phyloP scores from a whole-genome alignment of 2,797 vertebrate species.

The Champsocephalus gunnari region DNA sequence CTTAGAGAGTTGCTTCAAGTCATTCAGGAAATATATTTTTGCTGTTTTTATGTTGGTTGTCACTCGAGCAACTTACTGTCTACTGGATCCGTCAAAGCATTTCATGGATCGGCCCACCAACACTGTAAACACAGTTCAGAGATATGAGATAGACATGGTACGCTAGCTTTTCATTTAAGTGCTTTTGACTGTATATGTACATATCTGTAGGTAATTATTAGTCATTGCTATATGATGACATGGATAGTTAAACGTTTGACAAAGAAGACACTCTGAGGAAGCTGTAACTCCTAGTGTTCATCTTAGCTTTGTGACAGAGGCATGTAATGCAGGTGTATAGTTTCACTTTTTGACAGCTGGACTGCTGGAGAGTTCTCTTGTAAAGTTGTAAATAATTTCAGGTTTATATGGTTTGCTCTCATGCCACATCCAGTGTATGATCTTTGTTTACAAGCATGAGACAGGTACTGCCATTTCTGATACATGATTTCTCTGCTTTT shows the following conservation, averaged over 20 bases:
- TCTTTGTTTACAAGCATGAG: conserved; percentile 76
- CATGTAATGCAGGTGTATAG: conserved; percentile 30
- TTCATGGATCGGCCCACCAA: conserved; percentile 11
- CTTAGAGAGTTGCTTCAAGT: conserved; percentile 37
- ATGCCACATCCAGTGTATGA: conserved; percentile 45
- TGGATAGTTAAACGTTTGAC: conserved; percentile 13
- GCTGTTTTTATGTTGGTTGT: conserved; percentile 32
- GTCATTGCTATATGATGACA: conserved; percentile 40
- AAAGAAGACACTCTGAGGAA: conserved; percentile 32
- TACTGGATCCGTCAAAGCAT: conserved; percentile 32
- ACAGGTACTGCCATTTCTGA: conserved; percentile 75
- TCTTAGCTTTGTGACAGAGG: conserved; percentile 32
- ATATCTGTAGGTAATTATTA: conserved; percentile 52
- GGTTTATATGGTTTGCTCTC: conserved; percentile 48
- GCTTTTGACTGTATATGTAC: conserved; percentile 65
- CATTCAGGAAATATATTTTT: conserved; percentile 30
- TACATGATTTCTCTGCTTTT: conserved; percentile 48
- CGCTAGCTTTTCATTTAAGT: conserved; percentile 56
- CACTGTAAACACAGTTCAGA: conserved; percentile 47
- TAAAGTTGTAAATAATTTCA: conserved; percentile 72
- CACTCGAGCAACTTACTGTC: conserved; percentile 23
- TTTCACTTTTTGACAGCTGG: conserved; percentile 47
- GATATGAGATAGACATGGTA: conserved; percentile 58
- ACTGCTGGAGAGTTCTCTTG: conserved; percentile 57
- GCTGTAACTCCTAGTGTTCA: conserved; percentile 13